These are phyloP conservation scores for Phycodurus eques DNA, from an alignment of 2,113 vertebrate species.

Conservation along the genomic window DNA sequence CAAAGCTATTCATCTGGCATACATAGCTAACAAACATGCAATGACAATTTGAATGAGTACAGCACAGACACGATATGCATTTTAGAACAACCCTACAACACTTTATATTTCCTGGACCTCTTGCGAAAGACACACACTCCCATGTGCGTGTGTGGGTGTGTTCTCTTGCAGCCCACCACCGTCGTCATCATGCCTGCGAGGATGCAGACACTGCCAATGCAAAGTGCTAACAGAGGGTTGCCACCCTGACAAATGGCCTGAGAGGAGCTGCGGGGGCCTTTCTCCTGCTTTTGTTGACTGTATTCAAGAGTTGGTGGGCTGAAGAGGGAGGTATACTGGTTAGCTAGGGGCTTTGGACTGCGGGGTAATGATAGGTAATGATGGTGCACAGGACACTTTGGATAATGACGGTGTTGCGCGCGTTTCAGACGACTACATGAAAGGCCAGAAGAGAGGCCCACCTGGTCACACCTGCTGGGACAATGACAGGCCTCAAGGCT, in stretches of 20 bases:
- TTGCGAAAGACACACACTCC: background rate
- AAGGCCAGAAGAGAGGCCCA: conserved; percentile 62
- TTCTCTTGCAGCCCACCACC: conserved; percentile 16
- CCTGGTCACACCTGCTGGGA: conserved; percentile 74
- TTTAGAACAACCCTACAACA: too few species aligned
- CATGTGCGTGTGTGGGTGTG: background rate
- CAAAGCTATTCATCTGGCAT: too few species aligned
- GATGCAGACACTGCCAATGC: conserved; percentile 35
- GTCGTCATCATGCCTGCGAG: conserved; percentile 37
- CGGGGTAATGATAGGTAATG: conserved; percentile 69
- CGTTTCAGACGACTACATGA: conserved; percentile 71
- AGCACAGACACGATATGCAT: background rate
- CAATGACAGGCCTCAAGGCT: conserved; percentile 71
- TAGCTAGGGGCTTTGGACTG: conserved; percentile 42
- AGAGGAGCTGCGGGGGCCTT: conserved; percentile 48
- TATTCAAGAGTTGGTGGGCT: conserved; percentile 17
- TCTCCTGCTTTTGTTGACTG: conserved; percentile 55
- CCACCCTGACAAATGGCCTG: conserved; percentile 51
- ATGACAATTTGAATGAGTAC: background rate
- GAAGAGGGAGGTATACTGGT: conserved; percentile 11
- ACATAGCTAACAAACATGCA: background rate
- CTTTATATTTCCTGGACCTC: background rate
- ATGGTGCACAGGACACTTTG: conserved; percentile 61
- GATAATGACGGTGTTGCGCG: conserved; percentile 64
- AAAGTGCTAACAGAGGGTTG: conserved; percentile 42